These are phyloP conservation scores for Oikopleura dioica DNA, from an alignment of 23 tunicate genomes.

Conservation along the genomic window DNA sequence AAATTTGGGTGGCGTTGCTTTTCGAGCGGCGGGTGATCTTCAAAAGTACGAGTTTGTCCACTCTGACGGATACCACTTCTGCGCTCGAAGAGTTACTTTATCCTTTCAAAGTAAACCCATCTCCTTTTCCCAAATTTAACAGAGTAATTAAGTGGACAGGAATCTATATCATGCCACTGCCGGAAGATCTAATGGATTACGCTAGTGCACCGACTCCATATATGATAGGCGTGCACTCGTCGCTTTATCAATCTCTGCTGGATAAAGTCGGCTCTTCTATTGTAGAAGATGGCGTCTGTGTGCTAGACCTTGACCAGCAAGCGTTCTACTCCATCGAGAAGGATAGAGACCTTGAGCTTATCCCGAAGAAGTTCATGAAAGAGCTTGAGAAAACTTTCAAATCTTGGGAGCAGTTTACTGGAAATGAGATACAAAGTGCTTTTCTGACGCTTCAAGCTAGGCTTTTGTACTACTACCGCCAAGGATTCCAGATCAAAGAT, in stretches of 20 bases:
- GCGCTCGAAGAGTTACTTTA: background rate
- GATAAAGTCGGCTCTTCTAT: background rate
- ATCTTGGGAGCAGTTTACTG: background rate
- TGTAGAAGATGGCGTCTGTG: background rate
- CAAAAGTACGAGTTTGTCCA: background rate
- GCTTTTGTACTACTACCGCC: background rate
- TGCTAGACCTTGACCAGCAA: constrained; percentile 1
- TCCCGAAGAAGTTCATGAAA: background rate
- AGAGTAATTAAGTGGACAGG: background rate
- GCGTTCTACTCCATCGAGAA: background rate
- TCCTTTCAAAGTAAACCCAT: constrained; percentile 13
- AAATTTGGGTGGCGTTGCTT: background rate
- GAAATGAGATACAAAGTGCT: background rate
- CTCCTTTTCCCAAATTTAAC: too few relatives aligned
- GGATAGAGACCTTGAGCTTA: background rate
- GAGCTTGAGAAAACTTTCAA: background rate
- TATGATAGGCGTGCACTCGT: constrained; percentile 3
- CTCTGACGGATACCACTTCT: background rate
- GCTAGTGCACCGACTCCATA: background rate
- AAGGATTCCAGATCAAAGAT: too few relatives aligned
- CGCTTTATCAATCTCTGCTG: background rate
- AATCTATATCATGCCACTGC: constrained; percentile 7
- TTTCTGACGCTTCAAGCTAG: background rate
- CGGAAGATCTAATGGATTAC: background rate
- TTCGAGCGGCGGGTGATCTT: background rate